Evolutionary conservation across 2,888 invertebrate genomes (phyloP), one percentile per base, ranked within the genome.

Genomic region (Latrodectus elegans): DNA sequence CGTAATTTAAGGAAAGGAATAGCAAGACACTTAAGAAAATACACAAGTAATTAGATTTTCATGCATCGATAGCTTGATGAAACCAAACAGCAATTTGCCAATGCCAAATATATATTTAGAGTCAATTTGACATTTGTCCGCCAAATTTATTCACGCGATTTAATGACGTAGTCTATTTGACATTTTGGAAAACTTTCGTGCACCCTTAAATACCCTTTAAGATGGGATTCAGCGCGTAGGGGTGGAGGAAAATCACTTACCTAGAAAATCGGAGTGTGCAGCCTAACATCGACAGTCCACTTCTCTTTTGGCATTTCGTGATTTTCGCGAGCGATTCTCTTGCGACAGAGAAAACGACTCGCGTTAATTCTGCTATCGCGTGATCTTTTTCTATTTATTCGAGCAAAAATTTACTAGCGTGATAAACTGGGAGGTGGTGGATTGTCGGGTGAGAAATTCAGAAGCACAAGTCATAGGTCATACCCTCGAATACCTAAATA

Each of bases 291-390:
- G 15, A 22, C 22, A 9, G 8, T 6, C 12, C 17, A 17, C 15
- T 38, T 14, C 70, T 14, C 22, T 72, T 73, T 26, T 17, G 52
- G 73, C 55, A 26, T 55, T 73, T 53, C 51, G 22, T 52, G 73
- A 26, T 55, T 53, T 55, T 38, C 4, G 9, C 51, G 55, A 55
- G 15, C 14, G 60, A 12, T 60, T 60, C 38, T 38, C 38, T 38
- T 38, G 38, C 6, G 38, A 11, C 10, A 60, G 60, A 6, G 14
- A 60, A 60, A 6, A 60, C 60, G 60, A 60, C 6, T 12, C 38
- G 38, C 64, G n/a, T 49, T 75, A 75, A 75, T 75, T 26, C 26
- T 22, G 38, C n/a, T 49, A 38, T 75, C 49, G 75, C 75, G 75
- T 75, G 75, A 49, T 10, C 8, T n/a, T 64, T 75, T 75, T 75